Base-by-base conservation (phyloP, 2,113 vertebrate species). In the Callaeas wilsoni region DNA sequence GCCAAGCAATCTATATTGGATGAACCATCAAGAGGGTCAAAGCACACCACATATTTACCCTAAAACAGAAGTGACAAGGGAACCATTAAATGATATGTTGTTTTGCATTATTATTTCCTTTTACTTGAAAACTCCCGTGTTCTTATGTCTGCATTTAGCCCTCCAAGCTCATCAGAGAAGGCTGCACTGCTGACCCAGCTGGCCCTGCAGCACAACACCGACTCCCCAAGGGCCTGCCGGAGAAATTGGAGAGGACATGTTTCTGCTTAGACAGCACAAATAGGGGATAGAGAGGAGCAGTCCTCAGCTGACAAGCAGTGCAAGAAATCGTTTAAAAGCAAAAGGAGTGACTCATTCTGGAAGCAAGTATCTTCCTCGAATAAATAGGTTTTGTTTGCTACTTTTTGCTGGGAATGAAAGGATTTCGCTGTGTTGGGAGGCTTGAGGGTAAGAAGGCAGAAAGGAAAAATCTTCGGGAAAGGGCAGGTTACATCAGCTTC, bases 1-100 rank as follows among this genome's bases (percentile, higher is more conserved):
- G 99, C 99, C 97, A 99, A 97, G 83, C 99, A 99, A 97, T 99
- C 99, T 41, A 99, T 99, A 96, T 99, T 99, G 78, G 99, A 99
- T 67, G 99, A 99, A 60, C 99, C 99, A 37, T 99, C 99, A 91
- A 99, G 98, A 1, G 99, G 99, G 90, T 99, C 99, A 78, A 99
- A 99, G 92, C 99, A 99, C 13, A 99, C 99, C 89, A 99, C 97
- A 0, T 99, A 99, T 98, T 99, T 99, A 32, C 99, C 99, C 99
- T 99, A 84, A 57, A 91, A 67, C 12, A 84, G 44, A 71, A 96
- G 26, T 41, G 55, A n/a, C 8, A 57, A 63, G 84, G 75, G 52
- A 87, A 71, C 6, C 16, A 64, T 65, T 87, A 59, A 39, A 56
- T 64, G 2, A 44, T 19, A 84, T 1, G 5, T 52, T 29, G 23